Evolutionary conservation across 2,888 invertebrate genomes (phyloP).

Genomic region (Drosophila seclusa): DNA sequence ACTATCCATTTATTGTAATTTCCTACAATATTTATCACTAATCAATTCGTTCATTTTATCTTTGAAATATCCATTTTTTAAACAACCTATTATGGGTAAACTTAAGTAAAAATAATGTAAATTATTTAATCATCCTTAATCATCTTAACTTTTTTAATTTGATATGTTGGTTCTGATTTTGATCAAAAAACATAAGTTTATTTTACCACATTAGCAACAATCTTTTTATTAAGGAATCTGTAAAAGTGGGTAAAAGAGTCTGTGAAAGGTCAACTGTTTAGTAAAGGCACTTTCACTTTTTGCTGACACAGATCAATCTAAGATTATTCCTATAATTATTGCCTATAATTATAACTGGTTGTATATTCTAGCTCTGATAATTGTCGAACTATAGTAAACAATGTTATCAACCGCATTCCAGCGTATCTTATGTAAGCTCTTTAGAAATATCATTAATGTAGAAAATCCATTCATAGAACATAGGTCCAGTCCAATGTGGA

Average conservation of each 20-base stretch:
- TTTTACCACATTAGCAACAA: not conserved
- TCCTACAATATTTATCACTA: not conserved
- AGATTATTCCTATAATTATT: not conserved
- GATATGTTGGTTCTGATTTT: not conserved
- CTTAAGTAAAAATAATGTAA: not conserved
- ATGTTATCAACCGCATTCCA: conserved; percentile 47
- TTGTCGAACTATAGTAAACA: conserved; percentile 5
- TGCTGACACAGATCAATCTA: not conserved
- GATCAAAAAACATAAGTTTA: not conserved
- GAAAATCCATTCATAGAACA: conserved; percentile 23
- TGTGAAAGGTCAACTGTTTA: not conserved
- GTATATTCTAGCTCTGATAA: conserved; percentile 11
- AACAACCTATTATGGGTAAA: not conserved
- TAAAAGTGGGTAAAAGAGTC: not conserved
- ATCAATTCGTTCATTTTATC: not conserved
- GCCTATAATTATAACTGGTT: conserved; percentile 21
- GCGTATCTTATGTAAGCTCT: conserved; percentile 33
- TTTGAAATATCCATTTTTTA: not conserved
- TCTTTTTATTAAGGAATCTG: not conserved
- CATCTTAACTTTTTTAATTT: not conserved
- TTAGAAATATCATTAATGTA: conserved; percentile 29
- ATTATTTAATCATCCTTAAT: not conserved
- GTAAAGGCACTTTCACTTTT: not conserved
- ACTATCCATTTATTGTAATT: not conserved
- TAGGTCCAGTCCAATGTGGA: conserved; percentile 24